Base-by-base conservation (phyloP, 2,888 invertebrate species). In the Galeruca laticollis region DNA sequence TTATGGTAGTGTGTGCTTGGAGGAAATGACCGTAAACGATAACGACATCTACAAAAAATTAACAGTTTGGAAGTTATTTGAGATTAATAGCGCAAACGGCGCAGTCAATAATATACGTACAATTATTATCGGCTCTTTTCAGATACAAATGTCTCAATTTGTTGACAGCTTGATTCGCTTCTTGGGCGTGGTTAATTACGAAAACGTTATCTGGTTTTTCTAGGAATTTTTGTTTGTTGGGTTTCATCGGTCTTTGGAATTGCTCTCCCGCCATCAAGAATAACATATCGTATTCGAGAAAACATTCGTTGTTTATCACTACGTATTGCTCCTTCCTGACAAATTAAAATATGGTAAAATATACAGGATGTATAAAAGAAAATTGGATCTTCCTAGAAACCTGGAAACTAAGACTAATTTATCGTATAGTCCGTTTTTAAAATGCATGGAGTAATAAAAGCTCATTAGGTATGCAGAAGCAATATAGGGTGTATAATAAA, bases 11-110 rank as follows among this genome's bases (percentile, higher is more conserved):
- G 78, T 90, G 92, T 0, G 91, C 88, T 76, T 92, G 88, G 59
- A 93, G 82, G 37, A 87, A 88, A 18, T 88, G 86, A 0, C 94
- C 94, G 79, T 94, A 93, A 0, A 94, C 88, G 2, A 94, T 82
- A 6, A 91, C 75, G 8, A 71, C 69, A 21, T 75, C 77, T 75
- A 61, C 11, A 67, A 35, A 1, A 21, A 18, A 54, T 11, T 49
- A 5, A 31, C 31, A 51, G 49, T 49, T 10, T n/a, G n/a, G n/a
- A n/a, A n/a, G 43, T 47, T n/a, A 61, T 49, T 37, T 60, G 9
- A 26, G 3, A 21, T 13, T 11, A 43, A 18, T 21, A 43, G 40
- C 37, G n/a, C 20, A 35, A 43, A 20, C 15, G 37, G 18, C 18
- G 47, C 18, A n/a, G 13, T 31, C 1, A 31, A 13, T 43, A 21